phyloP scores from a whole-genome alignment of 1,140 invertebrate genomes.

The Thaumetopoea pityocampa region DNA sequence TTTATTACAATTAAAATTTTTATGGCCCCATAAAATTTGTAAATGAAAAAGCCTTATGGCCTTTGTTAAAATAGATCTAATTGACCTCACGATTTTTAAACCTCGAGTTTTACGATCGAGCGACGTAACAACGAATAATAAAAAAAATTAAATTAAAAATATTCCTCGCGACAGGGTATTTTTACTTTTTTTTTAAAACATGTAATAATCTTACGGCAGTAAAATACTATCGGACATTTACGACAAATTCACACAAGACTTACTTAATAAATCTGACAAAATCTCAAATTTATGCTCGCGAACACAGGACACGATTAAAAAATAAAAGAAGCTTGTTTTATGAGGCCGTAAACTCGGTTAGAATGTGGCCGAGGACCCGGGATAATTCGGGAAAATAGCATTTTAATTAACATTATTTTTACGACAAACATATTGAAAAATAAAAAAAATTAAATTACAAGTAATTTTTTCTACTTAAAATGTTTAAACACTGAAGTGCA shows the following conservation, averaged over 20 bases:
- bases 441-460: conserved; percentile 14
- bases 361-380: conserved; percentile 31
- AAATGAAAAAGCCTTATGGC: conserved; percentile 36
- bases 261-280: conserved; percentile 67
- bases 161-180: conserved; percentile 34
- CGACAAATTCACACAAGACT: conserved; percentile 59
- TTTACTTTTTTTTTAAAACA: conserved; percentile 35
- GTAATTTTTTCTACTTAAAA: conserved; percentile 9
- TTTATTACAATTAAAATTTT: conserved; percentile 59
- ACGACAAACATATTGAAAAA: conserved; percentile 10
- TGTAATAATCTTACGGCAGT: conserved; percentile 46
- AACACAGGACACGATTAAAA: conserved; percentile 28
- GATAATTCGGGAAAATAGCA: conserved; percentile 45
- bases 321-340: conserved; percentile 44
- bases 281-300: conserved; percentile 54
- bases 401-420: conserved; percentile 52
- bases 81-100: conserved; percentile 44
- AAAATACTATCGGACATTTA: conserved; percentile 63
- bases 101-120: conserved; percentile 44
- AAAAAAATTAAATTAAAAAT: conserved; percentile 42
- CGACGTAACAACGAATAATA: conserved; percentile 33
- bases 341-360: conserved; percentile 45
- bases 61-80: conserved; percentile 50
- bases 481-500: too few relatives aligned
- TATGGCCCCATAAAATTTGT: conserved; percentile 49